A percentile compares a stretch with the other conserved stretches of the same genome.
Evolutionary conservation across 2,888 invertebrate genomes (phyloP).

Genomic region (Andrena haemorrhoa): DNA sequence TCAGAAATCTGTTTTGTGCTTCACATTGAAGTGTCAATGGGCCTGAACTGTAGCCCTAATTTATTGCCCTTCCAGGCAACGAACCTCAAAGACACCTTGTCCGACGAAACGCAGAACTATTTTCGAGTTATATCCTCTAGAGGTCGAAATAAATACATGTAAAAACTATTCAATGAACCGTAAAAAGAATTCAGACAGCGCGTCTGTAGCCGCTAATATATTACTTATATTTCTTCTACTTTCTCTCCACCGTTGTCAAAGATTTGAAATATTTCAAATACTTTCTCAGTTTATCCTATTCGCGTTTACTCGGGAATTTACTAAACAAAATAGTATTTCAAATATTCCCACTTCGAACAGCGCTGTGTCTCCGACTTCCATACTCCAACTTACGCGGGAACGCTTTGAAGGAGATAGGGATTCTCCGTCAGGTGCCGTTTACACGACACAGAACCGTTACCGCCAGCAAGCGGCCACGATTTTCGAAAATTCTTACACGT

Average conservation of each 20-base stretch:
- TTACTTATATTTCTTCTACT: neutral
- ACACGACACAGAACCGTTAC: conserved; percentile 73
- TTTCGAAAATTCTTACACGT: conserved; percentile 35
- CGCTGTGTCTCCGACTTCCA: neutral
- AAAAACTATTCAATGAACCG: neutral
- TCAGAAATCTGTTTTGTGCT: conserved; percentile 10
- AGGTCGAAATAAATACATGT: neutral
- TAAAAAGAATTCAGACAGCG: neutral
- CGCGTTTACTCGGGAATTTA: neutral
- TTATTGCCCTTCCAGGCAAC: conserved; percentile 9
- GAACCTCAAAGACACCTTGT: neutral
- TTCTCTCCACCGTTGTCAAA: neutral
- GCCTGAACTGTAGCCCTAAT: conserved; percentile 4
- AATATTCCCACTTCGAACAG: neutral
- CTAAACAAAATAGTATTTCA: neutral
- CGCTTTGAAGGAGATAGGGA: conserved; percentile 31
- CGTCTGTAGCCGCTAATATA: neutral
- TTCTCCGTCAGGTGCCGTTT: conserved; percentile 50
- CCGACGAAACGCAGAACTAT: conserved; percentile 1
- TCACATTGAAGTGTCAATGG: conserved; percentile 10
- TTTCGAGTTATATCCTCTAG: too few species aligned
- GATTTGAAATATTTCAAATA: neutral
- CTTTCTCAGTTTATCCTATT: neutral
- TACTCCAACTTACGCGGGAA: conserved; percentile 48
- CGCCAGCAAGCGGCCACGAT: conserved; percentile 66